Conservation (phyloP, 2,113 vertebrate species). For the Myxocyprinus asiaticus region DNA sequence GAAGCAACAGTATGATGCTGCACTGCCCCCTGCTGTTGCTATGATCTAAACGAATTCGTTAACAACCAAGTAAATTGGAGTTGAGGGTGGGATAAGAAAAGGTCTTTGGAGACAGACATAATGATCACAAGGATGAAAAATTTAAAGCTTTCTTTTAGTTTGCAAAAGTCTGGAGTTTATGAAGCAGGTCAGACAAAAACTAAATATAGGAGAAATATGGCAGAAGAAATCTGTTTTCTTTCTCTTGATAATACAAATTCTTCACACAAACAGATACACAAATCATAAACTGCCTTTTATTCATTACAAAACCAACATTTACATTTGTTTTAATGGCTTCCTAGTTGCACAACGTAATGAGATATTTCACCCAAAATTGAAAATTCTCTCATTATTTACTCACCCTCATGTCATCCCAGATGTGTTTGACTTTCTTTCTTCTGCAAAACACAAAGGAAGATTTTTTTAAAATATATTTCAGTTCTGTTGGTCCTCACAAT, state of each 20-base stretch:
- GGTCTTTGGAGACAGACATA: not conserved
- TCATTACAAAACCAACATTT: not conserved
- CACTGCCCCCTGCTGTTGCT: slow-evolving; percentile 64
- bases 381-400: too few relatives aligned
- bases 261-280: not conserved
- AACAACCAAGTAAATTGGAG: slow-evolving; percentile 11
- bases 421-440: too few relatives aligned
- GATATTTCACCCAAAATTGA: too few relatives aligned
- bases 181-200: not conserved
- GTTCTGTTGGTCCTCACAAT: too few relatives aligned
- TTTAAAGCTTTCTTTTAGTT: not conserved
- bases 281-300: not conserved
- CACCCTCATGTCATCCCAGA: too few relatives aligned
- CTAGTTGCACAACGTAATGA: too few relatives aligned
- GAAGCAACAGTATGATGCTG: slow-evolving; percentile 39
- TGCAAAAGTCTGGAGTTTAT: not conserved
- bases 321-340: not conserved
- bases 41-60: not conserved
- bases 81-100: not conserved
- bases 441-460: too few relatives aligned
- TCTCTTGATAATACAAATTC: not conserved
- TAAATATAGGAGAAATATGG: not conserved
- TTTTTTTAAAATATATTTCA: too few relatives aligned
- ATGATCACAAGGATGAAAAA: slow-evolving; percentile 1
- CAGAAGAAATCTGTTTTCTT: not conserved